Conservation (phyloP, 2,797 vertebrate genomes). For the Siniperca undulata region DNA sequence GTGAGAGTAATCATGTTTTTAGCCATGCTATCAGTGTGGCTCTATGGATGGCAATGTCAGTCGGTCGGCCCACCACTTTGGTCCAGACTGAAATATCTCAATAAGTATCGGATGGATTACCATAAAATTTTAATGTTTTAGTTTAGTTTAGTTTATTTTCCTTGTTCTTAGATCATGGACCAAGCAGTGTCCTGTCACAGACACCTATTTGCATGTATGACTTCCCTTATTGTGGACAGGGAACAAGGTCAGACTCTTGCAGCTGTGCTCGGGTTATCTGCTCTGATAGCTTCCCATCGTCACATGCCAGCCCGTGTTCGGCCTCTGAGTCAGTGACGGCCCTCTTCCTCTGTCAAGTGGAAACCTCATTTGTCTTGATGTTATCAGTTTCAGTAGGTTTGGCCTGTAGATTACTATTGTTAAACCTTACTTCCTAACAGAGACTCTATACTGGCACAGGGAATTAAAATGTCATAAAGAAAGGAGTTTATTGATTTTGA, state of each 20-base stretch:
- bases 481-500: neutral
- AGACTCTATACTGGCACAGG: slow-evolving; percentile 21
- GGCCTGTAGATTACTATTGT: slow-evolving; percentile 18
- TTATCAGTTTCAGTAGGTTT: slow-evolving; percentile 19
- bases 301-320: slow-evolving; percentile 19
- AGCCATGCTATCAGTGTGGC: neutral
- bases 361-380: slow-evolving; percentile 41
- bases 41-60: neutral
- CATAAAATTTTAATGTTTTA: neutral
- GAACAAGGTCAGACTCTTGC: slow-evolving; percentile 32
- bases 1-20: neutral
- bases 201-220: slow-evolving; percentile 63
- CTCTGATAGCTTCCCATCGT: slow-evolving; percentile 34
- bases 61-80: neutral
- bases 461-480: slow-evolving; percentile 11
- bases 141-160: slow-evolving; percentile 35
- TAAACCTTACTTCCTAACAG: slow-evolving; percentile 51
- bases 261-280: slow-evolving; percentile 40
- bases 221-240: slow-evolving; percentile 32
- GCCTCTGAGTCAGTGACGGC: slow-evolving; percentile 22
- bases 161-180: slow-evolving; percentile 39
- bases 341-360: slow-evolving; percentile 21
- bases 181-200: slow-evolving; percentile 13
- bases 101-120: neutral
- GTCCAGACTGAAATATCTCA: neutral